A percentile compares a stretch with the other conserved stretches of the same genome.
Conservation (phyloP, 2,888 invertebrate species). For the Willowsia nigromaculata region DNA sequence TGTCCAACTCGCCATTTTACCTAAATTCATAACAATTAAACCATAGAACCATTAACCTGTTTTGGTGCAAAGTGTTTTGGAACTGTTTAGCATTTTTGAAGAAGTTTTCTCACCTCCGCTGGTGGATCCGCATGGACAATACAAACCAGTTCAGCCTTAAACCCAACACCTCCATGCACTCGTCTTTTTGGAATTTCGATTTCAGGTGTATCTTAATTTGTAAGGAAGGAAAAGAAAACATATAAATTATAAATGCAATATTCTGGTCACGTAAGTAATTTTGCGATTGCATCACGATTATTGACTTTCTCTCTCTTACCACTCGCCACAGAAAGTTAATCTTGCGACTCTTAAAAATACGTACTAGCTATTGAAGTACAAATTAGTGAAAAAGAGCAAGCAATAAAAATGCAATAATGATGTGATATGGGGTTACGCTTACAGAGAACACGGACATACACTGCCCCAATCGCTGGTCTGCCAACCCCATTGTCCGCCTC, state of each 20-base stretch:
- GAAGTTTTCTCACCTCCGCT: no score
- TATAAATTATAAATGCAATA: background rate
- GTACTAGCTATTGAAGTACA: background rate
- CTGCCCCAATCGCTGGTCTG: constrained; percentile 85
- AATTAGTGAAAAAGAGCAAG: constrained; percentile 19
- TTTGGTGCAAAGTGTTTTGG: no score
- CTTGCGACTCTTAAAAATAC: background rate
- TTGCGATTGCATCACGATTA: background rate
- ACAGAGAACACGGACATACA: constrained; percentile 88
- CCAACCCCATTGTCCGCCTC: constrained; percentile 88
- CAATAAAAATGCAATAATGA: background rate
- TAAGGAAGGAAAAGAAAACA: background rate
- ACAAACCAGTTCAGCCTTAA: constrained; percentile 87
- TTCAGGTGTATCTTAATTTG: constrained; percentile 86
- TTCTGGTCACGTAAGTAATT: background rate
- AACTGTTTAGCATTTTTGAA: no score
- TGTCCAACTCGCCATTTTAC: constrained; percentile 75
- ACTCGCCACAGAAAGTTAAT: background rate
- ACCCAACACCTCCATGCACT: constrained; percentile 88
- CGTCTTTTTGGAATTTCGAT: constrained; percentile 85
- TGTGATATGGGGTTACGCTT: constrained; percentile 80
- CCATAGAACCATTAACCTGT: background rate
- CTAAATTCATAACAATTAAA: constrained; percentile 54
- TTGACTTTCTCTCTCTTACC: background rate
- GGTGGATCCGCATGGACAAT: constrained; percentile 86